Evolutionary conservation across 2,113 vertebrate species (phyloP), one percentile per base, ranked within the genome.

Genomic region (Cricetomys ansorgei): DNA sequence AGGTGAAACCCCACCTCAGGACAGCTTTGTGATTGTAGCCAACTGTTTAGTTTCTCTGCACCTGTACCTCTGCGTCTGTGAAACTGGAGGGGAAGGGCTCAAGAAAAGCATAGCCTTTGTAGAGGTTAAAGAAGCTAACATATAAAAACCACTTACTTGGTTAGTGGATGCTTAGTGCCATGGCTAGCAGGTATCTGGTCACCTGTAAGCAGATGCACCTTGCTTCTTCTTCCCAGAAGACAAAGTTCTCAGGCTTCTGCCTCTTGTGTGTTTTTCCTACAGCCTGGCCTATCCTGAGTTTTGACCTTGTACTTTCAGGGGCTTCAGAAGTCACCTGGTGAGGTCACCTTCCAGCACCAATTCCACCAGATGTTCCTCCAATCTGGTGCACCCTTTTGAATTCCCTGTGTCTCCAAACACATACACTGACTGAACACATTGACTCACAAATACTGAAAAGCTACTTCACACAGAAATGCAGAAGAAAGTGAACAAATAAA

Each of bases 111-210:
- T 1, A 31, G 64, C 37, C 37, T 53, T 45, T 19, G 67, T 50
- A 2, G 48, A 59, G 27, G 67, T 37, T 79, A n/a, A 76, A 50
- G 40, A 79, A 89, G 21, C 67, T 69, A 27, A 79, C 17, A 55
- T 5, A 16, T 27, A n/a, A 48, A 13, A 79, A 45, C 45, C 27
- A 2, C 59, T 11, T n/a, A 9, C 7, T 7, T 17, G n/a, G 37
- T 7, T 10, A 25, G 3, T 1, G 45, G 23, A 75, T 19, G 31
- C 69, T 80, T 9, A 34, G 10, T 9, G 25, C 21, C 4, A 9
- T 2, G 4, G 25, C 13, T 1, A 16, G 45, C 9, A 16, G 27
- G 19, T 15, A 5, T 19, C 19, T 5, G 27, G 12, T 13, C 13
- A 57, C 72, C 27, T 55, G 29, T 21, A 10, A 29, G 55, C 10